Evolutionary conservation across 1,140 invertebrate genomes (phyloP).

Genomic region (Helicoverpa armigera): DNA sequence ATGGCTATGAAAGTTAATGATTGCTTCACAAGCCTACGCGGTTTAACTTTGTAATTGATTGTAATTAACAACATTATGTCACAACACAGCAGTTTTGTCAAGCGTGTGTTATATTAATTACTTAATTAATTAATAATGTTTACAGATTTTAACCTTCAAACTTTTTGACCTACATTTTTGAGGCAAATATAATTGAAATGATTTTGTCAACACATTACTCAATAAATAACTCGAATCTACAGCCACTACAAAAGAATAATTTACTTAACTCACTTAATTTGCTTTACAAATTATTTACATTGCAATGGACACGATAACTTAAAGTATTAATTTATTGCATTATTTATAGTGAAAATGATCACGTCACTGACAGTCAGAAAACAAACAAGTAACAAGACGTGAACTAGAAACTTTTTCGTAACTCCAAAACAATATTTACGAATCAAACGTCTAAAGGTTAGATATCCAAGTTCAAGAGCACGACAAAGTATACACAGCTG

Average conservation of each 20-base stretch:
- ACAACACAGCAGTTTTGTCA: slow-evolving; percentile 46
- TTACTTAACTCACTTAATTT: too few species aligned
- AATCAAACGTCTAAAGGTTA: background rate
- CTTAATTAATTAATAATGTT: slow-evolving; percentile 42
- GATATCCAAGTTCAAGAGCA: background rate
- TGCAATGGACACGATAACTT: too few species aligned
- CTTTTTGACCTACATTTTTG: background rate
- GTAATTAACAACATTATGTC: slow-evolving; percentile 46
- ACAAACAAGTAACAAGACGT: slow-evolving; percentile 28
- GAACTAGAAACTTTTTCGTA: slow-evolving; percentile 21
- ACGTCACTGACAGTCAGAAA: background rate
- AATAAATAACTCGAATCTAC: too few species aligned
- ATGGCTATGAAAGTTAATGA: slow-evolving; percentile 24
- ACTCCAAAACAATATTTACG: slow-evolving; percentile 9
- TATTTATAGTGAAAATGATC: too few species aligned
- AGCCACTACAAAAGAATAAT: too few species aligned
- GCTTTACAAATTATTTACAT: too few species aligned
- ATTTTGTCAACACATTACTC: background rate
- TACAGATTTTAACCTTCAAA: slow-evolving; percentile 14
- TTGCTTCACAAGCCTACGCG: slow-evolving; percentile 36
- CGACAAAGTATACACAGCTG: slow-evolving; percentile 27
- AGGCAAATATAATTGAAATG: background rate
- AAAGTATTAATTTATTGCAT: too few species aligned
- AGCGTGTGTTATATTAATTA: slow-evolving; percentile 44
- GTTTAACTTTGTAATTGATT: slow-evolving; percentile 48